Base-by-base conservation (phyloP, 2,797 vertebrate species). In the Serranus cabrilla region DNA sequence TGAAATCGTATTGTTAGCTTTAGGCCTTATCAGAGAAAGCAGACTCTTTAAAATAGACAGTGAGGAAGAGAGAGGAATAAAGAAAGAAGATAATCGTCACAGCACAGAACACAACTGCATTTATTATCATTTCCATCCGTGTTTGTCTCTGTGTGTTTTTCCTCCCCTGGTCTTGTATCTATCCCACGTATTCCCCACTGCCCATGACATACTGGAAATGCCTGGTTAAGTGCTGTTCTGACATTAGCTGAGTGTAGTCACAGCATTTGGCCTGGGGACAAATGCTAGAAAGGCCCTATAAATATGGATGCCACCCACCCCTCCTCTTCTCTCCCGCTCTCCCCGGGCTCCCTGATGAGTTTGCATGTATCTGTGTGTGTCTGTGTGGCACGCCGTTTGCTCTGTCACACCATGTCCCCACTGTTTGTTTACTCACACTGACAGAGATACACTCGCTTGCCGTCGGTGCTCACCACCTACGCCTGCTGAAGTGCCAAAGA, bases 141-240 rank as follows among this genome's bases (percentile, higher is more conserved):
- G 75, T 83, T 75, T 71, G 61, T 82, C 11, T 57, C 21, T 14
- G 16, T 75, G 7, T 56, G 69, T 66, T 39, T 49, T 57, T 45
- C 14, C 21, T 50, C 43, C 70, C 69, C 70, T 74, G 25, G 50
- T 81, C 76, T 83, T 71, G 83, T 76, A 83, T 88, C 82, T 78
- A 65, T 71, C 71, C 72, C 65, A 68, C 74, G 49, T 91, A 92
- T 93, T 93, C 85, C 91, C 92, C 52, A 66, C 82, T 89, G 92
- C 65, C 88, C 83, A 49, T 81, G 89, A 87, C 90, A 93, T 80
- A 83, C 85, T 92, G 89, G 86, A 91, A 92, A 93, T 92, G 92
- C 89, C 91, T 93, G 90, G 86, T 92, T 93, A 94, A 93, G 91
- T 93, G 91, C 91, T 92, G 89, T 90, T 92, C 93, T 92, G 92